phyloP scores from a whole-genome alignment of 1,140 invertebrate species.

The Heliconius nattereri region DNA sequence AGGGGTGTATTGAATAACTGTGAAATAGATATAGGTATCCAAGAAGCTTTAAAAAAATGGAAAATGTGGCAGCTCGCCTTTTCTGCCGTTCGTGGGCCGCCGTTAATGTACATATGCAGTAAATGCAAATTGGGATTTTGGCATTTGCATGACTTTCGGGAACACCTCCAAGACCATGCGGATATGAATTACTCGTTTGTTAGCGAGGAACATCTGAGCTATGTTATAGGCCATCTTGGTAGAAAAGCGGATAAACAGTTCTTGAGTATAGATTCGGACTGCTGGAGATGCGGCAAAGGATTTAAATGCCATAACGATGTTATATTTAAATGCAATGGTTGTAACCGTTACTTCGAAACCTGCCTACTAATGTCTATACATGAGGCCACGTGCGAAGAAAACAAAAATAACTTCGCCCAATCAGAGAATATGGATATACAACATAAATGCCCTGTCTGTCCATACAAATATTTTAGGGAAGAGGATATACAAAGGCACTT shows the following conservation, averaged over 20 bases:
- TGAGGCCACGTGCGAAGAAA: constrained; percentile 20
- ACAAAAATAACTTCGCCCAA: not conserved
- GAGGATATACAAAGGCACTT: not conserved
- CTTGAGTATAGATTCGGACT: constrained; percentile 16
- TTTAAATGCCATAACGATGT: not conserved
- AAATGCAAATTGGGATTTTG: constrained; percentile 42
- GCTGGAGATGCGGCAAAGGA: constrained; percentile 39
- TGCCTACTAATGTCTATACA: constrained; percentile 34
- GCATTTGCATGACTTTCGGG: constrained; percentile 42
- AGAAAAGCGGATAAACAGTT: not conserved
- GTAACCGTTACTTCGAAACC: constrained; percentile 27
- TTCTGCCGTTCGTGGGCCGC: constrained; percentile 22
- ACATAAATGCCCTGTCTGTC: constrained; percentile 12
- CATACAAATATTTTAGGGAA: not conserved
- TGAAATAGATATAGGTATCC: constrained; percentile 15
- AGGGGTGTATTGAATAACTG: not conserved
- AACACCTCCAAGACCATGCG: constrained; percentile 41
- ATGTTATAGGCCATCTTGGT: not conserved
- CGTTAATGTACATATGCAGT: constrained; percentile 49
- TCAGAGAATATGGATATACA: not conserved
- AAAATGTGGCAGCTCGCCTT: constrained; percentile 26
- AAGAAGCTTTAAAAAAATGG: constrained; percentile 35
- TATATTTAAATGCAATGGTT: constrained; percentile 27
- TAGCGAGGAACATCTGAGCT: not conserved
- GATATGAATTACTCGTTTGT: not conserved